Evolutionary conservation across 2,888 invertebrate species (phyloP), one percentile per base, ranked within the genome.

Genomic region (Heliconius ethilla): DNA sequence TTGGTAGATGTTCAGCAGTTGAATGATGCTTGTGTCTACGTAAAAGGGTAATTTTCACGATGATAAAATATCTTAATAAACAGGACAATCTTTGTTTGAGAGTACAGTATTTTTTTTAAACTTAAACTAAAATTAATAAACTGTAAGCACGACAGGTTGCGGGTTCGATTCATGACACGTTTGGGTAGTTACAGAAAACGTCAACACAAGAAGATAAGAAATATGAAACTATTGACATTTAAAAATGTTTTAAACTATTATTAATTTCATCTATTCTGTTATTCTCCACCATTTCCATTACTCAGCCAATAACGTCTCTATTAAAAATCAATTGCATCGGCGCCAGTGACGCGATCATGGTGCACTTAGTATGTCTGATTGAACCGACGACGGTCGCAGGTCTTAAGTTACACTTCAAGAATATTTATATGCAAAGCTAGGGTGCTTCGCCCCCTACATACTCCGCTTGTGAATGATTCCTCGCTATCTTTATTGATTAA

Each of bases 271-370:
- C 4, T 37, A 37, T n/a, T n/a, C n/a, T 67, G 13, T n/a, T 37
- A 67, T 37, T n/a, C n/a, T 67, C 13, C 11, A n/a, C 37, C 11
- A 6, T 37, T n/a, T 40, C 15, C 7, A 67, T 67, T 25, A 40
- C 13, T 37, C 67, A 40, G 40, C n/a, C 67, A 67, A 40, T 67
- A 67, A 67, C 67, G 7, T 67, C 67, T 40, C 40, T 13, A 67
- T 67, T 67, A 40, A 67, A 67, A 67, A 67, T 67, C 67, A 67
- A 67, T 67, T 37, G 40, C 67, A n/a, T 25, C 67, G 67, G 40
- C 67, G 67, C 67, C 67, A 40, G 67, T 67, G 67, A 67, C n/a
- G 40, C 40, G 67, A 67, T 67, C 67, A 25, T 40, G 67, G 67
- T 15, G 67, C 40, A 40, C 25, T 40, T 40, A 13, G 67, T 25